A percentile compares a stretch with the other conserved stretches of the same genome.
Conservation (phyloP, 1,140 invertebrate genomes). For the Campodea augens region DNA sequence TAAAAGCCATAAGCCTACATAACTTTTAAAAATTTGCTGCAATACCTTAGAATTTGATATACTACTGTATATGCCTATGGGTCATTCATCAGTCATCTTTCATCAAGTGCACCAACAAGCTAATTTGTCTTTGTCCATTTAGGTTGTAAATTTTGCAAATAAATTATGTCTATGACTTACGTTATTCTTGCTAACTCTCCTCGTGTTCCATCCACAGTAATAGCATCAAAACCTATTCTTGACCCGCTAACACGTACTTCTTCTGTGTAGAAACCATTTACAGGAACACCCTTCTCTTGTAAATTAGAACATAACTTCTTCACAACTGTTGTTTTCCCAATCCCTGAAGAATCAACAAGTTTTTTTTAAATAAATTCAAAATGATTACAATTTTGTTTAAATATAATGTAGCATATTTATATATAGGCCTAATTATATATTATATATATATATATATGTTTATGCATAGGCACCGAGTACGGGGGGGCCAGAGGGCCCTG, state of each 20-base stretch:
- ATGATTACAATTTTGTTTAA: slow-evolving; percentile 9
- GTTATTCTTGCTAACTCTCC: slow-evolving; percentile 28
- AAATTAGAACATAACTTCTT: slow-evolving; percentile 26
- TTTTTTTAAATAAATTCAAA: slow-evolving; percentile 9
- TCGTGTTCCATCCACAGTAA: slow-evolving; percentile 27
- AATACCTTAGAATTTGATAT: too few species aligned
- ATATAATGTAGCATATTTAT: slow-evolving; percentile 6
- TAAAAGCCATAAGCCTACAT: too few species aligned
- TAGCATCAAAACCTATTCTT: slow-evolving; percentile 38
- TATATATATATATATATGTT: not conserved
- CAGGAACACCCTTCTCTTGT: slow-evolving; percentile 18
- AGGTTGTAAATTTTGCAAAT: too few species aligned
- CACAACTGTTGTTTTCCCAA: slow-evolving; percentile 41
- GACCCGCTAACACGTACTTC: slow-evolving; percentile 28
- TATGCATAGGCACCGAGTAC: not conserved
- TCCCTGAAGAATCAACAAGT: slow-evolving; percentile 22
- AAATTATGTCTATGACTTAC: slow-evolving; percentile 20
- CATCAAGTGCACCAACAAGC: too few species aligned
- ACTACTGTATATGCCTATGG: too few species aligned
- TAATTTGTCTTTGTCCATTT: too few species aligned
- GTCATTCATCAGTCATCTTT: too few species aligned
- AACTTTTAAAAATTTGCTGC: too few species aligned
- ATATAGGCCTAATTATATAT: slow-evolving; percentile 2
- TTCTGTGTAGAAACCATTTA: slow-evolving; percentile 41
- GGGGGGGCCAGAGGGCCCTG: too few species aligned